Evolutionary conservation across 2,113 vertebrate genomes (phyloP), one percentile per base, ranked within the genome.

Genomic region (Mustelus asterias): DNA sequence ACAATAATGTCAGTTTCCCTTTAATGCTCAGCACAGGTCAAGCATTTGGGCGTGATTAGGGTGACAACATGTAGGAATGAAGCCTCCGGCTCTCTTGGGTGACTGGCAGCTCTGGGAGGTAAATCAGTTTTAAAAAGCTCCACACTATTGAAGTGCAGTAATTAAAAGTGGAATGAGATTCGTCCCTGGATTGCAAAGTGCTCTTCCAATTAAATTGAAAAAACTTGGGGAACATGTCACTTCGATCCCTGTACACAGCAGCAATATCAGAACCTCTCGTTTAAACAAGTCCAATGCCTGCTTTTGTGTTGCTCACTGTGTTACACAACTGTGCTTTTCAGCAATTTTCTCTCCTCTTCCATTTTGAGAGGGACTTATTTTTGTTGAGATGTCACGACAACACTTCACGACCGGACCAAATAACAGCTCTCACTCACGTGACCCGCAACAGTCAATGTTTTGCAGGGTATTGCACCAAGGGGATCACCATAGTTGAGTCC

Each of bases 21-120:
- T 93, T 93, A 65, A 93, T n/a, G 58, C 33, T 65, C 33, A 92
- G 58, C 33, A 5, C 60, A n/a, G 54, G 26, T 93, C 33, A 93
- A 65, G 65, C 60, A 93, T 37, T 63, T 83, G 29, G 88, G 88
- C 60, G 29, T 63, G 29, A 92, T 92, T 33, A 92, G 58, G 58
- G 54, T 92, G 88, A 60, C 88, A 92, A 92, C 58, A 33, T 92
- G 60, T 65, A 63, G n/a, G 18, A 65, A 93, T 93, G 89, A 93
- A 60, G 88, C 88, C 88, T 22, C 89, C 1, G 20, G 60, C 89
- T 65, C 33, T 37, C 89, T 37, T 65, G 29, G 18, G 16, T 93
- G 60, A 93, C 60, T 93, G 89, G 37, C 80, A 83, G 80, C 80
- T 83, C 37, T 83, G 80, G 65, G 33, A 37, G 89, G 60, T 93